Evolutionary conservation across 2,113 vertebrate genomes (phyloP), one percentile per base, ranked within the genome.

Genomic region (Trachemys scripta): DNA sequence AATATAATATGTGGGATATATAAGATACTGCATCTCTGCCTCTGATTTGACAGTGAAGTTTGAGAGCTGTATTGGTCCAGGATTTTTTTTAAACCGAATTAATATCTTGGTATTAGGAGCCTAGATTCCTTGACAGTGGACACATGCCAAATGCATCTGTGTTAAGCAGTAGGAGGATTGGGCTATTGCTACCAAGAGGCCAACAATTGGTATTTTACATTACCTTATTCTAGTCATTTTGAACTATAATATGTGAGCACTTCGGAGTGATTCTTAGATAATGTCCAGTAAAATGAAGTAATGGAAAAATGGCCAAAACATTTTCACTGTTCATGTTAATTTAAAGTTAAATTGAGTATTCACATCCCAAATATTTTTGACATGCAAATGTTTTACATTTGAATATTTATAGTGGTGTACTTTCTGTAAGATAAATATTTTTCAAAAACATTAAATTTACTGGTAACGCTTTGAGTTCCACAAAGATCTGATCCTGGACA

Each of bases 351-450:
- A 95, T 45, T 84, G 57, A 96, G 62, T 91, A 75, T 95, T 94
- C 0, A 0, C 91, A 94, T 89, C 76, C 20, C 82, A 5, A 92
- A 81, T 97, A 91, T 97, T 97, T 96, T 96, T 80, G 45, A 92
- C 95, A 96, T 96, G 82, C 95, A 93, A 95, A 96, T 92, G 88
- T 82, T 88, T 56, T 83, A 85, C 62, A 92, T 89, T 96, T 97
- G 49, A 90, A 82, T 96, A 56, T 95, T 93, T 95, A 93, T 92
- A 90, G 89, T 93, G 93, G 93, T 96, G 93, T 65, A 27, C 96
- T 89, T 95, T 93, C 57, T 94, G 92, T 97, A 95, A 94, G 54
- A 96, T 83, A 96, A 80, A 89, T 95, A 85, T 57, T 93, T 97
- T 97, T 95, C 22, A 75, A 83, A 85, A 93, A 87, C 91, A 94